Conservation (phyloP, 2,113 vertebrate genomes). For the Aphyosemion australe region DNA sequence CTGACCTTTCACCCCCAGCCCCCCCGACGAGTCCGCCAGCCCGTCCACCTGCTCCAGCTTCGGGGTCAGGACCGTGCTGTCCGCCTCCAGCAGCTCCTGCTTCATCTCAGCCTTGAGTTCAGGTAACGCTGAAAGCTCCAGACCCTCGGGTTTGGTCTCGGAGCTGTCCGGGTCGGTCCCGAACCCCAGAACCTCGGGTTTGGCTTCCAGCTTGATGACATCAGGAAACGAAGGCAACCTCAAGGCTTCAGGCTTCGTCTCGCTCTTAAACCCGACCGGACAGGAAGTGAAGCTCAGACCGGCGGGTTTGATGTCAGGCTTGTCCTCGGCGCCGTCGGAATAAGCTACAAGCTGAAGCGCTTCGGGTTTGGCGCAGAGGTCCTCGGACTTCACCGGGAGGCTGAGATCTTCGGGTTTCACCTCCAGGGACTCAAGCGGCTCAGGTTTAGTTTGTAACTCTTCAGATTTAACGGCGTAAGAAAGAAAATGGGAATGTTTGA, state of each 20-base stretch:
- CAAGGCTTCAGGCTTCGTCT: slow-evolving; percentile 45
- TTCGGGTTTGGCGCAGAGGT: slow-evolving; percentile 36
- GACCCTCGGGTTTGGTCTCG: slow-evolving; percentile 38
- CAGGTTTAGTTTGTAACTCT: slow-evolving; percentile 40
- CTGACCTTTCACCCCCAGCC: slow-evolving; percentile 60
- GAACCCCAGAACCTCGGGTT: slow-evolving; percentile 46
- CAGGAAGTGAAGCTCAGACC: slow-evolving; percentile 7
- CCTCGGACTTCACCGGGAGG: slow-evolving; percentile 44
- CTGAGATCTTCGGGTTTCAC: slow-evolving; percentile 57
- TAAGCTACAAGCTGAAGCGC: slow-evolving; percentile 36
- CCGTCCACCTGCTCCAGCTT: slow-evolving; percentile 72
- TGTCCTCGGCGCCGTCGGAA: slow-evolving; percentile 13
- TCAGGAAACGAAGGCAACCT: slow-evolving; percentile 19
- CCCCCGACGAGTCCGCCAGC: slow-evolving; percentile 53
- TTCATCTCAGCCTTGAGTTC: slow-evolving; percentile 67
- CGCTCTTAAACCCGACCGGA: slow-evolving; percentile 29
- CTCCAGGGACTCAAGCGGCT: slow-evolving; percentile 42
- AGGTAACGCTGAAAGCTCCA: slow-evolving; percentile 5
- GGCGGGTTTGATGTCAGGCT: slow-evolving; percentile 48
- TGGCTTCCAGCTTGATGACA: slow-evolving; percentile 49
- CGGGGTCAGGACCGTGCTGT: slow-evolving; percentile 75
- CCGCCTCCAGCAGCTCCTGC: slow-evolving; percentile 68
- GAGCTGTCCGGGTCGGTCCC: slow-evolving; percentile 51
- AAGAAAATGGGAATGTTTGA: slow-evolving; percentile 42
- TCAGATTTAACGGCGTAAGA: slow-evolving; percentile 37